Evolutionary conservation across 1,140 invertebrate genomes (phyloP), one percentile per base, ranked within the genome.

Genomic region (Coptotermes formosanus): DNA sequence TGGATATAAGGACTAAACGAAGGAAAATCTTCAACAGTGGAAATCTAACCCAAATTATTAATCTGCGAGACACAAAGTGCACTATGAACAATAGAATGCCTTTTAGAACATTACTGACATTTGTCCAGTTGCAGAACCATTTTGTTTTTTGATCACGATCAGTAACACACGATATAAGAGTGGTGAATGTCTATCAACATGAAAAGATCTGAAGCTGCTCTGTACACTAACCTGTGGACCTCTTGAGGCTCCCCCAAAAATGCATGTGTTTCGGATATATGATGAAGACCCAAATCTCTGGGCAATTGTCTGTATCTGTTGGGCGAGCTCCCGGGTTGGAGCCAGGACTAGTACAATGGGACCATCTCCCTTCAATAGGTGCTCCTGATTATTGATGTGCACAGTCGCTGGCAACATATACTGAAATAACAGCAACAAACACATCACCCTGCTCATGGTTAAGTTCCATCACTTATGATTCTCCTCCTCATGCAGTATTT

Each of bases 191-290:
- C 48, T 48, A 16, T 48, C 14, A 64, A 64, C 21, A 64, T 7
- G 25, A 64, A n/a, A n/a, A 19, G 8, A 64, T 16, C 1, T 8
- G 25, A 64, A 19, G 25, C 19, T 23, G 59, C 95, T 94, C 91
- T 48, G 16, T 48, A 7, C 9, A 55, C 52, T 16, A n/a, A 75
- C 64, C 64, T 95, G 95, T 86, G 95, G 95, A 86, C 96, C 96
- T 91, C 98, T 99, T 0, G 97, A 97, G 25, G 98, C 97, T 69
- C 98, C 98, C 86, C 98, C 98, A 93, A 99, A 99, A 21, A 99
- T 95, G 91, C 98, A 99, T 23, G 96, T 97, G 90, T 97, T 97
- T 69, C 96, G 92, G 25, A 99, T 95, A 89, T 96, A 95, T 3
- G 97, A 96, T 14, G 95, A 92, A 64, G 94, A 93, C 44, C 97